Evolutionary conservation across 2,888 invertebrate species (phyloP), one percentile per base, ranked within the genome.

Genomic region (Orthosia incerta): DNA sequence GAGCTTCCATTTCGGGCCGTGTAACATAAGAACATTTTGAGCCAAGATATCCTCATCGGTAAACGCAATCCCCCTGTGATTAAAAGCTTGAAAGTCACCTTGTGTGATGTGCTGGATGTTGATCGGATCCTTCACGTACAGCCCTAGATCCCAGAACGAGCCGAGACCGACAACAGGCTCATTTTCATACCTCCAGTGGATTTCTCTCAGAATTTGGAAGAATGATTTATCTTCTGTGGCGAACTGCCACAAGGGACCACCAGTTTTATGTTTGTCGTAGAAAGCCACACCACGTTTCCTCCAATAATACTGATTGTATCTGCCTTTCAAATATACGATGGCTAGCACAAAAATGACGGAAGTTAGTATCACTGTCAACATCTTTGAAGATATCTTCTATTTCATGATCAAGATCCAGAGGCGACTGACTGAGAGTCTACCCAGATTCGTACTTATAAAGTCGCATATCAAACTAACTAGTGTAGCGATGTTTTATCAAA

Each of bases 1-100:
- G 15, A 91, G 80, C 71, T 93, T 93, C 96, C 95, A 95, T 76
- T 90, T 88, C 16, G 89, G 89, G 4, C 94, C 89, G 23, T 90
- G 74, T 71, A 90, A 83, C 50, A 93, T 83, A 4, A 93, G 79
- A 4, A 93, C 74, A 61, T 91, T 94, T 62, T 93, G 89, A 1
- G 90, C 86, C 9, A 94, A 82, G 20, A 85, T 69, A 53, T 94
- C 93, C 0, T 85, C 85, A 15, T 90, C 86, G n/a, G 74, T 86
- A 16, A 85, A 75, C 0, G 86, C 80, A 15, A 92, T 53, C 1
- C 93, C 94, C 80, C 94, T 87, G 51, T 91, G 86, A 65, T 85
- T 85, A 75, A 94, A 94, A 45, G 89, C 87, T 18, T 88, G 86
- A 70, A 93, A 93, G 64, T 94, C 90, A 15, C 72, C 71, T 72